Percentiles rank a stretch among this genome's conserved stretches.
These are phyloP conservation scores for Alethe diademata DNA, from an alignment of 2,113 vertebrate species.

Conservation along the genomic window DNA sequence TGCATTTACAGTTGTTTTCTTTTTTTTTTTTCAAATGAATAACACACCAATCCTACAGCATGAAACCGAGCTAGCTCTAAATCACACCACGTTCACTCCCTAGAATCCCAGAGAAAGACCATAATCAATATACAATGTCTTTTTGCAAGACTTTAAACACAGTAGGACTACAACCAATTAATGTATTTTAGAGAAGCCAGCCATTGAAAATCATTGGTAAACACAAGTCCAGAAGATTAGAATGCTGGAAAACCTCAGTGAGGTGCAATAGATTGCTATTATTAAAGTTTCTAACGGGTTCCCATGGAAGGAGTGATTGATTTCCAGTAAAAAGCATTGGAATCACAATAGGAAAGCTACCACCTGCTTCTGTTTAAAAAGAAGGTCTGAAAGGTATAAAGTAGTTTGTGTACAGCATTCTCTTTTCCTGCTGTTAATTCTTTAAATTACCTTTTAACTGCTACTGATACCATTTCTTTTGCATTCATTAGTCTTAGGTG, in stretches of 20 bases:
- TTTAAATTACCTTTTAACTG: background rate
- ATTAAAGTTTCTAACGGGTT: background rate
- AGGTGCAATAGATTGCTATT: background rate
- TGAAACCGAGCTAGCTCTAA: background rate
- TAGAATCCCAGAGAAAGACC: background rate
- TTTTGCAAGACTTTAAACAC: background rate
- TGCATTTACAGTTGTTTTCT: background rate
- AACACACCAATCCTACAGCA: background rate
- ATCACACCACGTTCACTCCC: background rate
- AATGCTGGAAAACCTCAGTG: background rate
- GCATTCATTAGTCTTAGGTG: background rate
- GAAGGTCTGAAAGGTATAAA: background rate
- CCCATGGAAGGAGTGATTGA: background rate
- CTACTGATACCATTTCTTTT: background rate
- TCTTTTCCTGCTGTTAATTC: background rate
- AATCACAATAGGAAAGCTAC: background rate
- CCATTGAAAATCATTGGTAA: slow-evolving; percentile 11
- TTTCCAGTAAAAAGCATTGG: background rate
- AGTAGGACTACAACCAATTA: background rate
- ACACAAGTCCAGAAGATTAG: background rate
- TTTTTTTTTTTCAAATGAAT: background rate
- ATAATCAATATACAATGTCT: background rate
- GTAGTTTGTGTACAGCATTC: background rate
- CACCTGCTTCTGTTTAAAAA: background rate
- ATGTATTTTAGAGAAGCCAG: background rate